Base-by-base conservation (phyloP, 2,797 vertebrate genomes). In the Diceros bicornis region DNA sequence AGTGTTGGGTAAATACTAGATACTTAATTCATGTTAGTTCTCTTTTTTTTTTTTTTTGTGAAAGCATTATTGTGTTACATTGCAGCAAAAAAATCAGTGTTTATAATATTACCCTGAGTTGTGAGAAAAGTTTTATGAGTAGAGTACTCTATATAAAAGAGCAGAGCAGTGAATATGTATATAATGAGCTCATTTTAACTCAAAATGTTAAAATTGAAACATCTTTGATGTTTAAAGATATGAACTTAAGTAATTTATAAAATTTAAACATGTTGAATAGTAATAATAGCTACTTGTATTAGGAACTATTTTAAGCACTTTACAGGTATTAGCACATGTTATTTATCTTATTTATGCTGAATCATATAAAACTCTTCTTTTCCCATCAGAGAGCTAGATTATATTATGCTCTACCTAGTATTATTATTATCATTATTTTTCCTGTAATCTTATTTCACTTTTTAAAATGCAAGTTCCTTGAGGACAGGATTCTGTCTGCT, bases 151-250 rank as follows among this genome's bases (percentile, higher is more conserved):
- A 7, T 52, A 14, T 78, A 84, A 71, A 90, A 77, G 55, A 83
- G 17, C 9, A 34, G 21, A 23, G 4, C 18, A 61, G 5, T 34
- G 0, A 87, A n/a, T 59, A 4, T 37, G 8, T 27, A n/a, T 72
- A 14, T 50, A 61, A 61, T 83, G 59, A 74, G 4, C 9, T 66
- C n/a, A 23, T 95, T 89, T 90, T 82, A 85, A 82, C 47, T 2
- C 6, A 29, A 52, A 91, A 50, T 82, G 23, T 83, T 96, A 79
- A 72, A 55, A 74, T 68, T 47, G 29, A 77, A 92, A 57, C 23
- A 55, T 69, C 89, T 37, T 96, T 72, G 41, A 6, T 64, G 72
- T 87, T 91, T 93, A 93, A 95, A 79, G 18, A 78, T 29, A 69
- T 34, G 61, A 89, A 66, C 6, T 81, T 95, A 89, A 81, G 17